Evolutionary conservation across 2,797 vertebrate genomes (phyloP).

Genomic region (Podargus strigoides): DNA sequence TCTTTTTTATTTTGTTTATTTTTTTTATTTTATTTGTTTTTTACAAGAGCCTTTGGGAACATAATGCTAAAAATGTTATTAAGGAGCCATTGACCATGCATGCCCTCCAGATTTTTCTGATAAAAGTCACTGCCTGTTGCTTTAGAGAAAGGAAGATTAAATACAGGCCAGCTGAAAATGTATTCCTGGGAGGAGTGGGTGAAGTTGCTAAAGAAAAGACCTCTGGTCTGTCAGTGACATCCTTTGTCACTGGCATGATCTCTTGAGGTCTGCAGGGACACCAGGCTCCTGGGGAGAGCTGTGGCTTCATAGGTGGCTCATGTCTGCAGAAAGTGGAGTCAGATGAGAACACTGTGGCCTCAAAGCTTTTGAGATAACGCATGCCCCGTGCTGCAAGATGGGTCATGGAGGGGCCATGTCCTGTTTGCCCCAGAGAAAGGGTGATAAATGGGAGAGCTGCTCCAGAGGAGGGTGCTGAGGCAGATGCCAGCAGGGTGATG

Average conservation of each 20-base stretch:
- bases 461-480: background rate
- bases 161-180: background rate
- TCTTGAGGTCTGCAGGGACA: background rate
- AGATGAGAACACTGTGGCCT: background rate
- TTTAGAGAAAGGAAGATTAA: background rate
- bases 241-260: fast-evolving
- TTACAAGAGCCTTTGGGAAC: background rate
- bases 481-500: background rate
- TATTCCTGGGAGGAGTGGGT: background rate
- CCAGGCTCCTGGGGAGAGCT: background rate
- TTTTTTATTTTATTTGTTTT: background rate
- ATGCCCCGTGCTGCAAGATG: fast-evolving
- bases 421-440: background rate
- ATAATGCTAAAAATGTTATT: background rate
- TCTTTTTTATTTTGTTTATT: background rate
- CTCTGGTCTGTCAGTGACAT: background rate
- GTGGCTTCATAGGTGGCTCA: background rate
- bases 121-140: background rate
- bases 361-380: background rate
- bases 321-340: background rate
- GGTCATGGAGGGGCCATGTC: fast-evolving
- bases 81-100: background rate
- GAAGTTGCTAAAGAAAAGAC: background rate
- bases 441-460: background rate
- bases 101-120: constrained; percentile 2